These are phyloP conservation scores for Mallotus villosus DNA, from an alignment of 2,797 vertebrate genomes.

Conservation along the genomic window DNA sequence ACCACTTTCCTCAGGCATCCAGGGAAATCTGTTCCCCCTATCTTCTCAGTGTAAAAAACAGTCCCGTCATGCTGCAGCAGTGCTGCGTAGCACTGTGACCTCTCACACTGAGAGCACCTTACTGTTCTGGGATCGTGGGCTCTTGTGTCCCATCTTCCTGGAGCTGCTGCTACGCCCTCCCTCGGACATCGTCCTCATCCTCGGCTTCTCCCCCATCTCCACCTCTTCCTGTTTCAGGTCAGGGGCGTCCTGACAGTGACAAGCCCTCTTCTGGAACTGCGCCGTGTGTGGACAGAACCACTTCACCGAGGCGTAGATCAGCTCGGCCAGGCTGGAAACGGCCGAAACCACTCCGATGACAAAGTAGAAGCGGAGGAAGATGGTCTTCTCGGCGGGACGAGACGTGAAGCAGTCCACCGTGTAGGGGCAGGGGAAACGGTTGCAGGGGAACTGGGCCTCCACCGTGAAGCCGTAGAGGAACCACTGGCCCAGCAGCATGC, in stretches of 20 bases:
- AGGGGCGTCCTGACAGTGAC: slow-evolving; percentile 40
- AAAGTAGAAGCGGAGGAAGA: slow-evolving; percentile 93
- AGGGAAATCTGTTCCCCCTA: too few species aligned
- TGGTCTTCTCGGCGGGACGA: slow-evolving; percentile 88
- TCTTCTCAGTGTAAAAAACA: too few species aligned
- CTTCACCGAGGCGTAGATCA: slow-evolving; percentile 66
- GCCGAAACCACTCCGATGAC: slow-evolving; percentile 80
- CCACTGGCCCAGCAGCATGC: slow-evolving; percentile 82
- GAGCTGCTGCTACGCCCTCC: background rate
- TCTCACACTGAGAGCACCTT: slow-evolving; percentile 50
- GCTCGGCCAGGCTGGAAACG: slow-evolving; percentile 78
- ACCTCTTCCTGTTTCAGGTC: slow-evolving; percentile 14
- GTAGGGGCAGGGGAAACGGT: slow-evolving; percentile 84
- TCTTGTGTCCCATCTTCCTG: slow-evolving; percentile 19
- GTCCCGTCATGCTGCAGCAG: too few species aligned
- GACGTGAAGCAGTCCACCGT: slow-evolving; percentile 92
- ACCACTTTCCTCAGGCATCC: too few species aligned
- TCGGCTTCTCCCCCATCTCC: accelerated
- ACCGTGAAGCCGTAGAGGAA: slow-evolving; percentile 86
- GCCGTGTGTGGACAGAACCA: slow-evolving; percentile 39
- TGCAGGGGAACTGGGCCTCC: slow-evolving; percentile 80
- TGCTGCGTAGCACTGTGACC: too few species aligned
- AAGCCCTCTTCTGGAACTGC: background rate
- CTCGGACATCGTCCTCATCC: background rate
- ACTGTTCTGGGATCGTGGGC: slow-evolving; percentile 19